These are phyloP conservation scores for Trachemys scripta DNA, from an alignment of 2,113 vertebrate genomes.

Conservation along the genomic window DNA sequence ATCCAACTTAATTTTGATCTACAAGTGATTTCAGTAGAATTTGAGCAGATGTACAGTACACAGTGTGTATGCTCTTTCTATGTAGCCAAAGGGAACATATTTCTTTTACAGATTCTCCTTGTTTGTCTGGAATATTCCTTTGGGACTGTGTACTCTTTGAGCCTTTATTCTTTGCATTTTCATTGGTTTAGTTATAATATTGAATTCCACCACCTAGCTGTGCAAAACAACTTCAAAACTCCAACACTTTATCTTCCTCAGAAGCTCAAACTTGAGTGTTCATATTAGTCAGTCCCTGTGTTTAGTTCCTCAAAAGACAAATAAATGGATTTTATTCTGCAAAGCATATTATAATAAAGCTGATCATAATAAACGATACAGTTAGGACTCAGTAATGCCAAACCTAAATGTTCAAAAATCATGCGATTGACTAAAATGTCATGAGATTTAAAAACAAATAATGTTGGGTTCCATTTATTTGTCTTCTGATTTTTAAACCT, in stretches of 20 bases:
- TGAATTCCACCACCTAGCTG: neutral
- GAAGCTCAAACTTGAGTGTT: neutral
- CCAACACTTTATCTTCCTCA: neutral
- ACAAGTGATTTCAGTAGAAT: neutral
- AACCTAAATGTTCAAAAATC: fast-evolving
- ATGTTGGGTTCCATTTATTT: neutral
- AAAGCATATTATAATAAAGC: neutral
- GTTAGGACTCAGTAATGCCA: neutral
- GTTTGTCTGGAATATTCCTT: constrained; percentile 3
- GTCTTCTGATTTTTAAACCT: neutral
- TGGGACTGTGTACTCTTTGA: neutral
- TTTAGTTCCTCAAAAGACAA: constrained; percentile 22
- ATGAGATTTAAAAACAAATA: neutral
- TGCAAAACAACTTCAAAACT: constrained; percentile 20
- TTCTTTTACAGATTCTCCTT: constrained; percentile 21
- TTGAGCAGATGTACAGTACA: neutral
- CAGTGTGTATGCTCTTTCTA: neutral
- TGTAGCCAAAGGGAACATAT: constrained; percentile 17
- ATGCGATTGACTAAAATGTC: neutral
- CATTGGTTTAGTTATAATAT: constrained; percentile 1
- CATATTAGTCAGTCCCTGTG: constrained; percentile 11
- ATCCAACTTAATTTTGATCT: neutral
- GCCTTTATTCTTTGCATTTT: neutral
- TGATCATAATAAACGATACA: neutral
- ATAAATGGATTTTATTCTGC: neutral